These are phyloP conservation scores for Campoletis raptor DNA, from an alignment of 2,888 invertebrate genomes.

Conservation along the genomic window DNA sequence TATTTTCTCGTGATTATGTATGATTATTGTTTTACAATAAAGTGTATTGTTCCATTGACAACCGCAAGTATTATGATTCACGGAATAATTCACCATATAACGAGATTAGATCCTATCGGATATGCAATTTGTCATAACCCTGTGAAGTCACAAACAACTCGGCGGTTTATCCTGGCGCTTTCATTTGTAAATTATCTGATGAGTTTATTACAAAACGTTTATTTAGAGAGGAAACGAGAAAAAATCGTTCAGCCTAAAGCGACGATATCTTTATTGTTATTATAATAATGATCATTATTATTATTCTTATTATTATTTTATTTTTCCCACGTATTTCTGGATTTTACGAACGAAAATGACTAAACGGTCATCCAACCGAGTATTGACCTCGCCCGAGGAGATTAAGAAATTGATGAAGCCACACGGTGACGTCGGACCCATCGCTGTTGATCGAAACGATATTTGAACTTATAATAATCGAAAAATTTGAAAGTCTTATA, in stretches of 20 bases:
- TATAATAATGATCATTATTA: neutral
- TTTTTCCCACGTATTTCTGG: too few relatives aligned
- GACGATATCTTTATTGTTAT: neutral
- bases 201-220: neutral
- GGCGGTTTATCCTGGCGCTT: neutral
- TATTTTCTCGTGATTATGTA: conserved; percentile 14
- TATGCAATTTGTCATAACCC: neutral
- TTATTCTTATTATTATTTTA: too few relatives aligned
- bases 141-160: conserved; percentile 1
- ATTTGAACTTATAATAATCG: too few relatives aligned
- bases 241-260: neutral
- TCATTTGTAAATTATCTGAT: neutral
- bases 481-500: neutral
- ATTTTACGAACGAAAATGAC: too few relatives aligned
- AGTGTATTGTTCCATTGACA: conserved; percentile 10
- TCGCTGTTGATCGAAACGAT: too few relatives aligned
- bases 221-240: neutral
- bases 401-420: too few relatives aligned
- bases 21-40: neutral
- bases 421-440: too few relatives aligned
- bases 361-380: too few relatives aligned
- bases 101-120: neutral
- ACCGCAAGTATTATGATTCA: neutral
- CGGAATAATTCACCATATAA: neutral
- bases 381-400: too few relatives aligned